Percentiles rank a stretch among this genome's conserved stretches.
Evolutionary conservation across 2,797 vertebrate genomes (phyloP).

Genomic region (Pristis pectinata): DNA sequence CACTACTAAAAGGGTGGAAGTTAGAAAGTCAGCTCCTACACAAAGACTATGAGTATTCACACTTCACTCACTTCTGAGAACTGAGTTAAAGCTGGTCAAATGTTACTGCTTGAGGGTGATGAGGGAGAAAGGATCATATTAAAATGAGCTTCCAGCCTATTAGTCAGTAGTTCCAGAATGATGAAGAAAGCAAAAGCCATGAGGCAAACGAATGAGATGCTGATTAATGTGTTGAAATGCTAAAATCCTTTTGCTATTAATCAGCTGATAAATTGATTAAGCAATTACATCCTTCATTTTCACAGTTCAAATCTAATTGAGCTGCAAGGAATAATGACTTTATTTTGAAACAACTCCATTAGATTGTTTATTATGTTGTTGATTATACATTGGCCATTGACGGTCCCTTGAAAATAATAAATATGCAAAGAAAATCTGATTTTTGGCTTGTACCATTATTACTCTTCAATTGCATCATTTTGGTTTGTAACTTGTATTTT

Average conservation of each 20-base stretch:
- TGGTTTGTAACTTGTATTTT: neutral
- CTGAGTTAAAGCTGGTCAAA: neutral
- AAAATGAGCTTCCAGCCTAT: neutral
- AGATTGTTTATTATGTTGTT: neutral
- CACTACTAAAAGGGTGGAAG: neutral
- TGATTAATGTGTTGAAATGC: neutral
- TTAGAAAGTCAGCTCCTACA: neutral
- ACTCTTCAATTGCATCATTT: neutral
- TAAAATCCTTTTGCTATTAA: neutral
- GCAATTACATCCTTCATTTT: neutral
- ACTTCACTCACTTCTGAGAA: neutral
- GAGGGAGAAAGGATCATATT: neutral
- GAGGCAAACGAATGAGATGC: neutral
- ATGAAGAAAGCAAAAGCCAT: neutral
- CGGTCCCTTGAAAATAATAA: neutral
- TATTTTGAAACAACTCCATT: slow-evolving; percentile 6
- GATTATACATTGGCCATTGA: neutral
- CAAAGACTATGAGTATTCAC: neutral
- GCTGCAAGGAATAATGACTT: neutral
- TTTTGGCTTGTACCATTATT: neutral
- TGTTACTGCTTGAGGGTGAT: neutral
- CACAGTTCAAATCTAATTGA: slow-evolving; percentile 6
- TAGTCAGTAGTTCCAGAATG: neutral
- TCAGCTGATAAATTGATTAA: neutral
- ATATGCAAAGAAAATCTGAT: neutral